These are phyloP conservation scores for Leptinotarsa rubiginosa DNA, from an alignment of 2,888 invertebrate genomes.

Conservation along the genomic window DNA sequence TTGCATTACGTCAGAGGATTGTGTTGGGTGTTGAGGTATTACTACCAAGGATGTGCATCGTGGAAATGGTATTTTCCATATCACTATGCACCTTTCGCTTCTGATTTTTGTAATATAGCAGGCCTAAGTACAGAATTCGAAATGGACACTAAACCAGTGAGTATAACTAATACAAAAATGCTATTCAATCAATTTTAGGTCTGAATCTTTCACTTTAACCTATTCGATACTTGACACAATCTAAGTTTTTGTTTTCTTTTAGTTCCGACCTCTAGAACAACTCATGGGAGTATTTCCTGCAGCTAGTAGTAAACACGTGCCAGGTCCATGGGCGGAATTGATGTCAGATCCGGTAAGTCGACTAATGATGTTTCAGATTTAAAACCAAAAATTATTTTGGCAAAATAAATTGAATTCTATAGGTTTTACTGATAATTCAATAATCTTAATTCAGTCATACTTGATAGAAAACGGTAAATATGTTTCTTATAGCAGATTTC, in stretches of 20 bases:
- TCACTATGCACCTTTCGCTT: conserved; percentile 99
- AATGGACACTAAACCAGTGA: conserved; percentile 87
- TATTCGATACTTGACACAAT: not conserved
- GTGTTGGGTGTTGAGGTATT: conserved; percentile 98
- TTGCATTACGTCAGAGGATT: conserved; percentile 95
- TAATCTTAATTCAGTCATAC: not conserved
- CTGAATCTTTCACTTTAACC: not conserved
- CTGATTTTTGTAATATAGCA: conserved; percentile 94
- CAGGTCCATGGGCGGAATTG: conserved; percentile 90
- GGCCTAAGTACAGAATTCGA: conserved; percentile 90
- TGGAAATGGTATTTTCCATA: conserved; percentile 99
- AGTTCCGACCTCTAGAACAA: conserved; percentile 27
- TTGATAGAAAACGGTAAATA: not conserved
- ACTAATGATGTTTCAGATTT: no score
- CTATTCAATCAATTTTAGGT: no score
- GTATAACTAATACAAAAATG: conserved; percentile 20
- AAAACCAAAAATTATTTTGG: no score
- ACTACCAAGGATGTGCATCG: conserved; percentile 98
- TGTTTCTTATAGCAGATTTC: no score
- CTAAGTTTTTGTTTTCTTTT: not conserved
- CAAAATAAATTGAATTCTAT: no score
- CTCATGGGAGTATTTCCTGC: conserved; percentile 96
- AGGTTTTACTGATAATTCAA: no score
- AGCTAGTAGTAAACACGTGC: conserved; percentile 94
- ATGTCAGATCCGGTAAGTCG: conserved; percentile 89